Conservation (phyloP, 2,113 vertebrate species). For the Nycticorax nycticorax region DNA sequence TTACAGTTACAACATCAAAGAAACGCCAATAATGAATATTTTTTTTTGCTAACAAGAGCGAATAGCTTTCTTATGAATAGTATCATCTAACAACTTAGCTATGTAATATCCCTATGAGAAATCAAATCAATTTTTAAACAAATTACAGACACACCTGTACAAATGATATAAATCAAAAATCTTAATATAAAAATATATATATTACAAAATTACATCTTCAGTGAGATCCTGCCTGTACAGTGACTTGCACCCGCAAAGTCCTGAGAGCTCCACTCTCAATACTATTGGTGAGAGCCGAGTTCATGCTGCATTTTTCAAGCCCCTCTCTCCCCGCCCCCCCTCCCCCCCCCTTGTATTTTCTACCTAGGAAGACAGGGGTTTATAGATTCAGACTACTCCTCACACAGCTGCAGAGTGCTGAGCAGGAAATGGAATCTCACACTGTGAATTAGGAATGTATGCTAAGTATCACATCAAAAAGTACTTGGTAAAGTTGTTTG, state of each 20-base stretch:
- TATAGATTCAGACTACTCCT: neutral
- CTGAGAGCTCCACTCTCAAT: neutral
- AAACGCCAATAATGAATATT: constrained; percentile 2
- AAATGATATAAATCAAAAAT: neutral
- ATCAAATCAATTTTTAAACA: neutral
- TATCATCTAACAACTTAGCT: neutral
- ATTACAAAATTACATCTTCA: neutral
- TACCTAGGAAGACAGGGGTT: neutral
- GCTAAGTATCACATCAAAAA: neutral
- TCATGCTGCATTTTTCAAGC: neutral
- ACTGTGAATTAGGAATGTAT: neutral
- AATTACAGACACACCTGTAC: neutral
- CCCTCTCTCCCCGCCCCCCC: no score
- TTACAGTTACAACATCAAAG: neutral
- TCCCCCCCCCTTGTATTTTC: neutral
- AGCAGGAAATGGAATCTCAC: neutral
- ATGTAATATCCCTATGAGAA: neutral
- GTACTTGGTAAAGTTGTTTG: neutral
- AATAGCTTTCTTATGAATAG: neutral
- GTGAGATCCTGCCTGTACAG: neutral
- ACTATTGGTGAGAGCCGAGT: neutral
- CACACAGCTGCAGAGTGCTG: neutral
- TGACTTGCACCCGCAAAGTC: neutral
- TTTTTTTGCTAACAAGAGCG: neutral
- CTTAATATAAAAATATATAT: neutral